Evolutionary conservation across 1,140 invertebrate genomes (phyloP).

Genomic region (Drosophila mauritiana): DNA sequence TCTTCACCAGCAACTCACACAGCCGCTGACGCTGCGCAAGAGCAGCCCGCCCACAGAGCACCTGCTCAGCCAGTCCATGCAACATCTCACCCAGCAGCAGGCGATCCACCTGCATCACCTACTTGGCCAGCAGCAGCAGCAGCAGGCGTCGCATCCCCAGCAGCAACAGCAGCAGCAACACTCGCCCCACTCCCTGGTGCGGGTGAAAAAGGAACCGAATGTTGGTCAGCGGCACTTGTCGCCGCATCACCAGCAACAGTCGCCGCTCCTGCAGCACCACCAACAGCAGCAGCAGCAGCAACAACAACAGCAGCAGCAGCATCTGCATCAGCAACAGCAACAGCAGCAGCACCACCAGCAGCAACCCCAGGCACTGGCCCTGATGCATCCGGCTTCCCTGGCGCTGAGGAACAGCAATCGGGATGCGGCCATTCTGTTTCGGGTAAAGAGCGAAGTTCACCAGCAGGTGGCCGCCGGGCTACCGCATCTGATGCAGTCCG

Average conservation of each 20-base stretch:
- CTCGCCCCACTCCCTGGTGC: slow-evolving; percentile 84
- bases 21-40: slow-evolving; percentile 77
- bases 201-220: slow-evolving; percentile 85
- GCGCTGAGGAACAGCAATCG: slow-evolving; percentile 75
- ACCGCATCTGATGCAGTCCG: slow-evolving; percentile 72
- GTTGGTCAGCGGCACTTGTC: slow-evolving; percentile 71
- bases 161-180: slow-evolving; percentile 78
- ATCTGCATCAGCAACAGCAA: slow-evolving; percentile 45
- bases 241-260: slow-evolving; percentile 71
- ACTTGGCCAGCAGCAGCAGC: slow-evolving; percentile 85
- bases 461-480: slow-evolving; percentile 75
- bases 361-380: slow-evolving; percentile 79
- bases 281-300: slow-evolving; percentile 55
- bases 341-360: slow-evolving; percentile 79
- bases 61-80: slow-evolving; percentile 80
- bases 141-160: slow-evolving; percentile 70
- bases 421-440: slow-evolving; percentile 78
- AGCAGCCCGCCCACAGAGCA: slow-evolving; percentile 82
- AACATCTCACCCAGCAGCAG: slow-evolving; percentile 76
- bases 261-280: slow-evolving; percentile 73
- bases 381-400: slow-evolving; percentile 80
- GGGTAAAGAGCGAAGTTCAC: slow-evolving; percentile 83
- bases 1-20: slow-evolving; percentile 78
- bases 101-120: slow-evolving; percentile 76
- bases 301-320: slow-evolving; percentile 42